Conservation (phyloP, 2,888 invertebrate species). For the Stenchaetothrips biformis region DNA sequence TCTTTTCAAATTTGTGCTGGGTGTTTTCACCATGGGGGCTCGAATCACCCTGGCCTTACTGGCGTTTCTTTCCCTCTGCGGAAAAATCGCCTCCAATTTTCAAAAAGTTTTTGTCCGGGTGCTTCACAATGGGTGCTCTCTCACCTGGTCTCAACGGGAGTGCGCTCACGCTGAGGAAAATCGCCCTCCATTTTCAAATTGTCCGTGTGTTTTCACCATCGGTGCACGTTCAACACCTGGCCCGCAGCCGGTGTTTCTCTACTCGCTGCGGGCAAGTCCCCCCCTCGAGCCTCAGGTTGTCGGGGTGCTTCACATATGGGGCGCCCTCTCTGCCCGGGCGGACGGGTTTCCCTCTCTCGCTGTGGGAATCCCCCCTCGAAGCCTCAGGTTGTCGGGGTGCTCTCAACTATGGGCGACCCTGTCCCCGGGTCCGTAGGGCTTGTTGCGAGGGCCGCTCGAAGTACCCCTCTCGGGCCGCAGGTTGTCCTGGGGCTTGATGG, state of each 20-base stretch:
- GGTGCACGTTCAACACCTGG: slow-evolving; percentile 37
- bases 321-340: slow-evolving; percentile 55
- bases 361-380: background rate
- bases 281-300: slow-evolving; percentile 41
- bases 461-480: slow-evolving; percentile 58
- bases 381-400: slow-evolving; percentile 49
- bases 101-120: slow-evolving; percentile 47
- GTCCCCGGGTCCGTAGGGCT: slow-evolving; percentile 46
- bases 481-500: slow-evolving; percentile 58
- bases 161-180: slow-evolving; percentile 49
- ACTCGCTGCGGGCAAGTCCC: slow-evolving; percentile 39
- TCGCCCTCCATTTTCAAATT: slow-evolving; percentile 56
- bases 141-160: slow-evolving; percentile 45
- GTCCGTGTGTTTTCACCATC: slow-evolving; percentile 39
- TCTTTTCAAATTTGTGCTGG: slow-evolving; percentile 54
- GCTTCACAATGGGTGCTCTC: slow-evolving; percentile 42
- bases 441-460: slow-evolving; percentile 49
- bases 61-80: slow-evolving; percentile 45
- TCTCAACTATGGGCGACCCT: slow-evolving; percentile 41
- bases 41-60: slow-evolving; percentile 45
- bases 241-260: slow-evolving; percentile 41
- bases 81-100: slow-evolving; percentile 54
- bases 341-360: background rate
- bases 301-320: slow-evolving; percentile 44
- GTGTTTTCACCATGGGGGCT: slow-evolving; percentile 42